Percentiles rank a stretch among this genome's conserved stretches.
phyloP scores from a whole-genome alignment of 2,797 vertebrate species.

The Scarus forsteni region DNA sequence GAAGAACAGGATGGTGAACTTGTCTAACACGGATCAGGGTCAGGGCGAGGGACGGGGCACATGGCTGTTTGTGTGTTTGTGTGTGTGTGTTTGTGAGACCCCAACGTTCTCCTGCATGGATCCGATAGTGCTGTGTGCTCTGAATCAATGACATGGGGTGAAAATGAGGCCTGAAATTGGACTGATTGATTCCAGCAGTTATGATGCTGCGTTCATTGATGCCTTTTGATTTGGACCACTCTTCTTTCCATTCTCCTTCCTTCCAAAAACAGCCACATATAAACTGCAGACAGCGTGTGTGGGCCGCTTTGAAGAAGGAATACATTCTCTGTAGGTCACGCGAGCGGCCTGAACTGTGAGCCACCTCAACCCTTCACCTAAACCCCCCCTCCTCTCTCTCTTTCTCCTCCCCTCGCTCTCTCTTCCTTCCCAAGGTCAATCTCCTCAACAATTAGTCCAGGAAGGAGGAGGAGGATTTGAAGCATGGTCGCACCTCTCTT shows the following conservation, averaged over 20 bases:
- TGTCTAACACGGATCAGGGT: conserved; percentile 80
- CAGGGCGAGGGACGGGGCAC: conserved; percentile 57
- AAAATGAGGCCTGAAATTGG: conserved; percentile 69
- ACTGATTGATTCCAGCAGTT: conserved; percentile 66
- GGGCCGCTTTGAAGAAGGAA: conserved; percentile 37
- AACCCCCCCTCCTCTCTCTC: conserved; percentile 33
- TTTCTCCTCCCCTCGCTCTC: conserved; percentile 46
- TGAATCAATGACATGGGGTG: conserved; percentile 70
- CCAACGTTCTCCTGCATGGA: conserved; percentile 36
- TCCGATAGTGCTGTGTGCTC: conserved; percentile 70
- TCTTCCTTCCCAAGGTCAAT: conserved; percentile 83
- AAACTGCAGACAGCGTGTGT: conserved; percentile 17
- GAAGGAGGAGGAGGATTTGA: conserved; percentile 79
- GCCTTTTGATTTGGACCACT: conserved; percentile 34
- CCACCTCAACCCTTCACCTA: conserved; percentile 65
- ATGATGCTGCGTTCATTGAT: conserved; percentile 63
- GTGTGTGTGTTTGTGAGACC: conserved; percentile 45
- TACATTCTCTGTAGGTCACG: conserved; percentile 62
- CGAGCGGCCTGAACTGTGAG: conserved; percentile 55
- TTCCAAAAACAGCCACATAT: conserved; percentile 17
- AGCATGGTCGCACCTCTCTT: conserved; percentile 80
- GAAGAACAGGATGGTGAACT: conserved; percentile 82
- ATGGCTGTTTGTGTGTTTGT: conserved; percentile 10
- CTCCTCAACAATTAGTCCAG: conserved; percentile 84
- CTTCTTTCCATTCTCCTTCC: conserved; percentile 39